Conservation (phyloP, 2,113 vertebrate genomes). For the Leptobrachium ailaonicum region DNA sequence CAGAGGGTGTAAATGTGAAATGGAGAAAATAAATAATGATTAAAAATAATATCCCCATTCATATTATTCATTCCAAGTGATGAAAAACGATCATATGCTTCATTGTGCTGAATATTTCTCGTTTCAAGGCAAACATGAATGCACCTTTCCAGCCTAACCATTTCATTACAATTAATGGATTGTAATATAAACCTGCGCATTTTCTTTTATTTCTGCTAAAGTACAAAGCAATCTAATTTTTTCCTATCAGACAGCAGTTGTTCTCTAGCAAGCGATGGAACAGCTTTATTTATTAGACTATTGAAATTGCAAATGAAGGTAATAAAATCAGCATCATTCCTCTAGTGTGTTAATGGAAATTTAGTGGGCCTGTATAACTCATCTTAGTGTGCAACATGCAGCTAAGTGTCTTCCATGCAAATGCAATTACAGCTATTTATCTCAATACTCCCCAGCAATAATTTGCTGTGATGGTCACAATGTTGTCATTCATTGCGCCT, state of each 20-base stretch:
- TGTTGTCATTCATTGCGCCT: slow-evolving; percentile 43
- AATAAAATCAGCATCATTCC: slow-evolving; percentile 48
- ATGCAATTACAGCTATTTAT: slow-evolving; percentile 47
- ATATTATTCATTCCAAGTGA: slow-evolving; percentile 16
- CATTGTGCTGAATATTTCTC: slow-evolving; percentile 20
- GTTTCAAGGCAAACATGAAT: slow-evolving; percentile 19
- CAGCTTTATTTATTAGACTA: slow-evolving; percentile 46
- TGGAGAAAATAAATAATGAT: neutral
- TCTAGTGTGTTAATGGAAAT: slow-evolving; percentile 46
- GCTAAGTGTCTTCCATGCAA: slow-evolving; percentile 46
- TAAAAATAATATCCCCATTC: slow-evolving; percentile 7
- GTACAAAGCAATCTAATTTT: slow-evolving; percentile 33
- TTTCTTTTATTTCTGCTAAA: slow-evolving; percentile 43
- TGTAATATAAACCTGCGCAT: slow-evolving; percentile 43
- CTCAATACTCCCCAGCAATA: slow-evolving; percentile 42
- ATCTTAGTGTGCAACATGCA: slow-evolving; percentile 45
- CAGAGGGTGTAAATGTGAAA: neutral
- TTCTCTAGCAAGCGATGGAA: slow-evolving; percentile 37
- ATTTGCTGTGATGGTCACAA: slow-evolving; percentile 42
- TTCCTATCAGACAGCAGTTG: slow-evolving; percentile 26
- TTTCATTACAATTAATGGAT: slow-evolving; percentile 46
- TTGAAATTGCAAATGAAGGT: slow-evolving; percentile 50
- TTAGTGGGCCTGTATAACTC: slow-evolving; percentile 47
- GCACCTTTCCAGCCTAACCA: slow-evolving; percentile 39
- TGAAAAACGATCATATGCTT: slow-evolving; percentile 35